Evolutionary conservation across 2,113 vertebrate genomes (phyloP).

Genomic region (Xiphophorus hellerii): DNA sequence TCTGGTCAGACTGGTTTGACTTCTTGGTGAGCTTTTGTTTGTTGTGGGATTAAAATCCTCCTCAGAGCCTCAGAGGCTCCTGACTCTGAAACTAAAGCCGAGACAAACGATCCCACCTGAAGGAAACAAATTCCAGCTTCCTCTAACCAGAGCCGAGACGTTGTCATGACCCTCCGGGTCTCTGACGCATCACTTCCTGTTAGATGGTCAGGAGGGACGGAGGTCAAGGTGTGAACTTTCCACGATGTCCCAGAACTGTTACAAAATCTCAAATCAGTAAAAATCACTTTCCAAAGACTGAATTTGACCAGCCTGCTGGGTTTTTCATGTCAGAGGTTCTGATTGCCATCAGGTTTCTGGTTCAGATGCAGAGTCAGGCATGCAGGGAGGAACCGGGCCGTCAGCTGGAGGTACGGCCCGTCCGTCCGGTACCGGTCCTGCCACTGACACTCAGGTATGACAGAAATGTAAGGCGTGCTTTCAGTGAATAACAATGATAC

Average conservation of each 20-base stretch:
- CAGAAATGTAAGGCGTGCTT: constrained; percentile 46
- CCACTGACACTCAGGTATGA: constrained; percentile 6
- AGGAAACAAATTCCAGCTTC: neutral
- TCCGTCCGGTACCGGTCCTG: constrained; percentile 28
- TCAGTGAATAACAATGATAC: neutral
- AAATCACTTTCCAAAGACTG: neutral
- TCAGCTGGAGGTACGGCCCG: constrained; percentile 7
- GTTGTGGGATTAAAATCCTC: constrained; percentile 27
- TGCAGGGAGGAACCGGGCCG: constrained; percentile 52
- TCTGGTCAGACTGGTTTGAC: constrained; percentile 65
- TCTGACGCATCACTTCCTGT: neutral
- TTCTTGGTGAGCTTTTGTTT: neutral
- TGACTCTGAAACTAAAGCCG: neutral
- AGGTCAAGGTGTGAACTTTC: constrained; percentile 50
- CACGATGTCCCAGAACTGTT: neutral
- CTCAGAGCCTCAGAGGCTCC: neutral
- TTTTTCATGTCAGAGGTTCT: neutral
- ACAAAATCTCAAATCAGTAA: constrained; percentile 9
- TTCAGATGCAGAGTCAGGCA: constrained; percentile 40
- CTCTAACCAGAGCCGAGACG: neutral
- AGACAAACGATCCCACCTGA: neutral
- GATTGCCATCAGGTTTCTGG: constrained; percentile 1
- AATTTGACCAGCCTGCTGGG: neutral
- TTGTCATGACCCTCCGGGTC: neutral
- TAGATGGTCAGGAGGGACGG: neutral